A percentile compares a stretch with the other conserved stretches of the same genome.
Conservation (phyloP, 2,888 invertebrate genomes). For the Parnassius apollo region DNA sequence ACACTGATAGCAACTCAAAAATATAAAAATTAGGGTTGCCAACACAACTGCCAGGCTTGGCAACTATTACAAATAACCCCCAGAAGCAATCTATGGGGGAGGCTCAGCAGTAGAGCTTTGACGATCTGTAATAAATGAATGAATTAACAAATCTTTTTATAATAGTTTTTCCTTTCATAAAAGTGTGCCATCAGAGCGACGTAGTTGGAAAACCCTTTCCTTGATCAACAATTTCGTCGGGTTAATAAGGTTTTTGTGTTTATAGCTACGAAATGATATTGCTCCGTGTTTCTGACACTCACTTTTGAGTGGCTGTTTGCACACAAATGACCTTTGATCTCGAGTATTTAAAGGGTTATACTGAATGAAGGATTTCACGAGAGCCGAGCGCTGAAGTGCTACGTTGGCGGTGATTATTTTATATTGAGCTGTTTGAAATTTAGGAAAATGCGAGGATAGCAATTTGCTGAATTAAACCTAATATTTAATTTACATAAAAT, state of each 20-base stretch:
- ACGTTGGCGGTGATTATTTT: conserved; percentile 40
- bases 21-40: no score
- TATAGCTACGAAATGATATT: conserved; percentile 48
- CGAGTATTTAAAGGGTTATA: conserved; percentile 56
- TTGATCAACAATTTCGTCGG: conserved; percentile 31
- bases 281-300: conserved; percentile 48
- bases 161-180: no score
- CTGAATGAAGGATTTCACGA: conserved; percentile 52
- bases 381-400: conserved; percentile 28
- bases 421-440: conserved; percentile 36
- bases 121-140: no score
- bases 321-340: conserved; percentile 60
- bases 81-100: no score
- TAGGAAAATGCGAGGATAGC: not conserved
- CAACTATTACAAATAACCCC: no score
- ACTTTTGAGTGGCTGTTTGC: conserved; percentile 51
- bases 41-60: no score
- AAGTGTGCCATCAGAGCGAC: not conserved
- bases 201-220: conserved; percentile 11
- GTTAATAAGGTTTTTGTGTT: conserved; percentile 53
- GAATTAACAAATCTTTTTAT: no score
- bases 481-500: no score
- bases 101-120: no score
- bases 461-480: no score
- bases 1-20: no score